Evolutionary conservation across 2,888 invertebrate species (phyloP), one percentile per base, ranked within the genome.

Genomic region (Macrophya alboannulata): DNA sequence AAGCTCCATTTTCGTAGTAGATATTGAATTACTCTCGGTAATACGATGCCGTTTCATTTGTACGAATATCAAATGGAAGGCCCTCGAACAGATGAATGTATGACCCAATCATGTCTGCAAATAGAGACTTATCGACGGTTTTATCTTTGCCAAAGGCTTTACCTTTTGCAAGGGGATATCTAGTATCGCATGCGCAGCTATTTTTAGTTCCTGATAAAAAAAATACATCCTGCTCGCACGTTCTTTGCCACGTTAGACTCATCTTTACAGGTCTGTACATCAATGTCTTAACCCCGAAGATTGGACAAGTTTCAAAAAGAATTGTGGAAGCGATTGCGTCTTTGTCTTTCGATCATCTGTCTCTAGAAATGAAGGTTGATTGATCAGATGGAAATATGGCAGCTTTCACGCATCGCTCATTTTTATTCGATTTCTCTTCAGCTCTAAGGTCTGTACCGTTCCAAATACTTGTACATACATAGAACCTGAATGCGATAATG

Each of bases 201-300:
- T 79, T 48, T 79, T 17, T 21, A 15, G 9, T 43, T 10, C 17
- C 10, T 79, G 55, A 79, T 79, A 51, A 59, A 25, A 79, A 79
- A 79, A 79, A 31, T 79, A 79, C 40, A 79, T 79, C 43, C 59
- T 59, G 55, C n/a, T n/a, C 37, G 40, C 79, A 48, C 48, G 45
- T 76, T 51, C 48, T 25, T 45, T 25, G 15, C 45, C 45, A 4
- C 21, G n/a, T 79, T 79, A 79, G 37, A 79, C 37, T 31, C 79
- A 55, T 79, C 79, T 59, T 17, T n/a, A 21, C 21, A 59, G n/a
- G 21, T 51, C 51, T 40, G 37, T 37, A 45, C 76, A 48, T 76
- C 45, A 76, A 51, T 48, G 76, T 76, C 48, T n/a, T 45, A 31
- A 76, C 17, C 31, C 48, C 17, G 8, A 1, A 10, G 17, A 76